Percentiles rank a stretch among this genome's conserved stretches.
Evolutionary conservation across 2,113 vertebrate species (phyloP).

Genomic region (Pseudonaja textilis): DNA sequence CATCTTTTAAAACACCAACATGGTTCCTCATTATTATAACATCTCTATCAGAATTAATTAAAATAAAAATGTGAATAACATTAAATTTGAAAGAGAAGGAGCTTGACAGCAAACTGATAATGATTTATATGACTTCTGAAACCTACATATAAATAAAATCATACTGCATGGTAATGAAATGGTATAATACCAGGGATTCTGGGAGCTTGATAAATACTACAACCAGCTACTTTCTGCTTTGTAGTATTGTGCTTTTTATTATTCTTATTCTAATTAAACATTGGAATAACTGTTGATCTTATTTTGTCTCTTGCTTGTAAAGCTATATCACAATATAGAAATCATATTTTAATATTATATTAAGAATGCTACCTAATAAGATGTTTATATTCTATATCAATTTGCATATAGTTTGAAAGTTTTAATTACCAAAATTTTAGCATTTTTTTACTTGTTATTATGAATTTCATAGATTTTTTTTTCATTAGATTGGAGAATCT

Average conservation of each 20-base stretch:
- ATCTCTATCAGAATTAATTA: slow-evolving; percentile 75
- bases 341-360: neutral
- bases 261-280: slow-evolving; percentile 25
- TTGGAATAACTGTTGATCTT: slow-evolving; percentile 31
- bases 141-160: slow-evolving; percentile 46
- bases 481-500: neutral
- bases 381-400: neutral
- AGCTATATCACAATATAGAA: neutral
- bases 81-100: slow-evolving; percentile 74
- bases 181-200: slow-evolving; percentile 59
- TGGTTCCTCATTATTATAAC: slow-evolving; percentile 65
- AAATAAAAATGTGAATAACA: slow-evolving; percentile 69
- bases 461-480: neutral
- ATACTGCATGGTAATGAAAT: slow-evolving; percentile 56
- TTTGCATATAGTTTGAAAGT: neutral
- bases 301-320: slow-evolving; percentile 11
- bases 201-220: neutral
- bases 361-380: neutral
- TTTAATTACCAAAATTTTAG: neutral
- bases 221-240: neutral
- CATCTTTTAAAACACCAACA: slow-evolving; percentile 56
- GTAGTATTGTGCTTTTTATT: slow-evolving; percentile 35
- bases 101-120: slow-evolving; percentile 66
- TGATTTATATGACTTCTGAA: slow-evolving; percentile 61
- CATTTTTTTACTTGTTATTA: neutral